Evolutionary conservation across 1,140 invertebrate species (phyloP).

Genomic region (Penaeus vannamei): DNA sequence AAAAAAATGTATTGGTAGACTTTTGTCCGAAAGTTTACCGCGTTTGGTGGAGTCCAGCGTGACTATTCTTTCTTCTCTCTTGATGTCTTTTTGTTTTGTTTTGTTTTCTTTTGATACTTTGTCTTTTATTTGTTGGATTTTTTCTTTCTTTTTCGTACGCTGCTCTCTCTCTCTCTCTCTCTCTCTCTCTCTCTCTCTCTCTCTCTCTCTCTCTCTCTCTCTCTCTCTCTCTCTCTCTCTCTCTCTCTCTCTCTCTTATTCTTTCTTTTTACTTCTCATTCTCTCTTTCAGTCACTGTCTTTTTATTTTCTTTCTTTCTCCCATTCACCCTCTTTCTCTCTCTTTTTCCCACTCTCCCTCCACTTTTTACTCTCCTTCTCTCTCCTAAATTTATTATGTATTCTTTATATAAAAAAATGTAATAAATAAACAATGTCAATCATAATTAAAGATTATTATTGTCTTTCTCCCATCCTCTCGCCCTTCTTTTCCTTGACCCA

Average conservation of each 20-base stretch:
- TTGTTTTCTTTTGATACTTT: not conserved
- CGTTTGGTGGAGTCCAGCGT: not conserved
- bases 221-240: constrained; percentile 26
- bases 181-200: constrained; percentile 18
- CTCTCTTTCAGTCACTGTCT: too few species aligned
- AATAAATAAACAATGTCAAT: too few species aligned
- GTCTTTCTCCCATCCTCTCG: not conserved
- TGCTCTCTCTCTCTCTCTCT: not conserved
- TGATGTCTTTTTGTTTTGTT: not conserved
- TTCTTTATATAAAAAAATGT: not conserved
- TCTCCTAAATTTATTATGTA: not conserved
- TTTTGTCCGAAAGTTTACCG: not conserved
- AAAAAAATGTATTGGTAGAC: too few species aligned
- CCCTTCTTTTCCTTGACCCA: not conserved
- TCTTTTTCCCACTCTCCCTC: not conserved
- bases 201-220: too few species aligned
- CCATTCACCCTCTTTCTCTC: not conserved
- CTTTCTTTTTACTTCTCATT: not conserved
- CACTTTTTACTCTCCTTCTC: not conserved
- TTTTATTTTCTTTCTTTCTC: not conserved
- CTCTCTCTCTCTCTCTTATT: not conserved
- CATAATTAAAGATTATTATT: too few species aligned
- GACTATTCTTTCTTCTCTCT: not conserved
- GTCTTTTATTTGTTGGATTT: not conserved
- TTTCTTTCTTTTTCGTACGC: not conserved